These are phyloP conservation scores for Zelostemma sp. DNA, from an alignment of 1,140 invertebrate species.

Conservation along the genomic window DNA sequence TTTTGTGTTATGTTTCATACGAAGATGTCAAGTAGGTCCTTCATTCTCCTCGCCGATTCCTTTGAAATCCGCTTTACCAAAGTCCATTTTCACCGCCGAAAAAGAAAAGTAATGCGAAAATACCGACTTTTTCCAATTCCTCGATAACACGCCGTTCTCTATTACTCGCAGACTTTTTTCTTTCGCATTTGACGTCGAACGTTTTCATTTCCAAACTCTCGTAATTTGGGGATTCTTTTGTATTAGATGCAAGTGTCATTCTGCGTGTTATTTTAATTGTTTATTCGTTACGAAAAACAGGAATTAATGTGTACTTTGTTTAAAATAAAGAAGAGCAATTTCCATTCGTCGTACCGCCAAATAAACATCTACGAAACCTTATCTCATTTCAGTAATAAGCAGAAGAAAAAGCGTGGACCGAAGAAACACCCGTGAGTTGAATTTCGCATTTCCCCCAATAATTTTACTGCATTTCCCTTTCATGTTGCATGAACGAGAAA, in stretches of 20 bases:
- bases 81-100: too few relatives aligned
- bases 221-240: neutral
- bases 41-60: slow-evolving; percentile 13
- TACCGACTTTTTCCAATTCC: slow-evolving; percentile 2
- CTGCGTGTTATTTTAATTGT: too few relatives aligned
- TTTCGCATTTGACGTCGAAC: neutral
- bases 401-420: slow-evolving; percentile 64
- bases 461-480: slow-evolving; percentile 16
- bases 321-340: too few relatives aligned
- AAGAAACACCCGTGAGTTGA: slow-evolving; percentile 63
- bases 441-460: slow-evolving; percentile 15
- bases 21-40: slow-evolving; percentile 4
- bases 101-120: too few relatives aligned
- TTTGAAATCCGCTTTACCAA: neutral
- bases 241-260: slow-evolving; percentile 19
- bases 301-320: too few relatives aligned
- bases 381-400: slow-evolving; percentile 66
- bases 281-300: too few relatives aligned
- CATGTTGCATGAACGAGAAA: slow-evolving; percentile 17
- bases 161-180: slow-evolving; percentile 39
- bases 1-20: slow-evolving; percentile 54
- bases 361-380: slow-evolving; percentile 48
- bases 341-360: too few relatives aligned
- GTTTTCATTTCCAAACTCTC: neutral
- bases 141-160: slow-evolving; percentile 58